These are phyloP conservation scores for Luperina testacea DNA, from an alignment of 2,888 invertebrate genomes.

Conservation along the genomic window DNA sequence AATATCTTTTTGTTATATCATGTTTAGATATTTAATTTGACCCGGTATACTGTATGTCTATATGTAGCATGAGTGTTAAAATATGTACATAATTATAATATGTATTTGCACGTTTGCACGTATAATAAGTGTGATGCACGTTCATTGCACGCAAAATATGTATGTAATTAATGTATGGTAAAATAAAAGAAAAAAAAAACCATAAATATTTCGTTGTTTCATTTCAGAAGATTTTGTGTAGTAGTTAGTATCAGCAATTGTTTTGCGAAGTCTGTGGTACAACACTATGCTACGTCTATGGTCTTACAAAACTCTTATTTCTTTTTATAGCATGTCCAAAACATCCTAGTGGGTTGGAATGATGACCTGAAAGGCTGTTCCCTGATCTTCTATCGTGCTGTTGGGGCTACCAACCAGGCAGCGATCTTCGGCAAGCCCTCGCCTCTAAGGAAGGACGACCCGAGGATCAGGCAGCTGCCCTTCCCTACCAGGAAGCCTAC, in stretches of 20 bases:
- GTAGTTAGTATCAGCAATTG: not conserved
- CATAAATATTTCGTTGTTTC: conserved; percentile 22
- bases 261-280: not conserved
- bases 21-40: not conserved
- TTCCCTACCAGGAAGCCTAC: conserved; percentile 96
- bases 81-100: conserved; percentile 17
- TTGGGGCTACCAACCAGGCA: conserved; percentile 92
- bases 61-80: conserved; percentile 27
- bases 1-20: not conserved
- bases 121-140: conserved; percentile 26
- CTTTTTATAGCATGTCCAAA: conserved; percentile 93
- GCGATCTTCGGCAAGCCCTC: conserved; percentile 94
- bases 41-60: not conserved
- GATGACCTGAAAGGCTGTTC: conserved; percentile 91
- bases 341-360: conserved; percentile 92
- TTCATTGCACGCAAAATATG: conserved; percentile 26
- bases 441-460: conserved; percentile 91
- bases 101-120: conserved; percentile 51
- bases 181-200: conserved; percentile 37
- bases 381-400: conserved; percentile 94
- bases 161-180: not conserved
- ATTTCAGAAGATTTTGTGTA: conserved; percentile 21
- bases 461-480: conserved; percentile 92
- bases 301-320: conserved; percentile 7
- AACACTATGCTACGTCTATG: not conserved